Evolutionary conservation across 1,140 invertebrate genomes (phyloP).

Genomic region (Theocolax elegans): DNA sequence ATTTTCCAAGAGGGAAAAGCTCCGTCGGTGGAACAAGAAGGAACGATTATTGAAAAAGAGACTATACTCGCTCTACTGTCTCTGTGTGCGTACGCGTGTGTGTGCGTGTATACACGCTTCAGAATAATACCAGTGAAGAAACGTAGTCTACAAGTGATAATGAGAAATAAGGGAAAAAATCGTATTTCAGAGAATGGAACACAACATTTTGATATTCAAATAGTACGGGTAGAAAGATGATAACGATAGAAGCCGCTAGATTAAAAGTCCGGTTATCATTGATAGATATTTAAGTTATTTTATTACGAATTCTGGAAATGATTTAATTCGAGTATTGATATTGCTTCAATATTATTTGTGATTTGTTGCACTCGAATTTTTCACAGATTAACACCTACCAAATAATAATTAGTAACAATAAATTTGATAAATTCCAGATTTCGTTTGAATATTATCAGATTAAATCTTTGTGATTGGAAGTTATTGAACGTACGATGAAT

Average conservation of each 20-base stretch:
- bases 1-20: constrained; percentile 27
- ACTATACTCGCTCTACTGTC: not conserved
- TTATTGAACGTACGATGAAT: too few species aligned
- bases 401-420: too few species aligned
- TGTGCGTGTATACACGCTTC: not conserved
- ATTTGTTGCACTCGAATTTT: too few species aligned
- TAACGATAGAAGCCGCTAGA: not conserved
- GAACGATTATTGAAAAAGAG: constrained; percentile 36
- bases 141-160: not conserved
- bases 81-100: too few species aligned
- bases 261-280: constrained; percentile 9
- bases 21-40: constrained; percentile 3
- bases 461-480: too few species aligned
- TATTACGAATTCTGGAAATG: too few species aligned
- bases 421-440: too few species aligned
- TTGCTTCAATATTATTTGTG: too few species aligned
- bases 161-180: constrained; percentile 24
- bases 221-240: not conserved
- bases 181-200: constrained; percentile 1
- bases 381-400: too few species aligned
- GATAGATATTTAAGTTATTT: not conserved
- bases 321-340: too few species aligned
- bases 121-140: not conserved
- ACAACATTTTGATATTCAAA: not conserved
- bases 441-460: too few species aligned